Evolutionary conservation across 1,140 invertebrate genomes (phyloP).

Genomic region (Macrobrachium nipponense): DNA sequence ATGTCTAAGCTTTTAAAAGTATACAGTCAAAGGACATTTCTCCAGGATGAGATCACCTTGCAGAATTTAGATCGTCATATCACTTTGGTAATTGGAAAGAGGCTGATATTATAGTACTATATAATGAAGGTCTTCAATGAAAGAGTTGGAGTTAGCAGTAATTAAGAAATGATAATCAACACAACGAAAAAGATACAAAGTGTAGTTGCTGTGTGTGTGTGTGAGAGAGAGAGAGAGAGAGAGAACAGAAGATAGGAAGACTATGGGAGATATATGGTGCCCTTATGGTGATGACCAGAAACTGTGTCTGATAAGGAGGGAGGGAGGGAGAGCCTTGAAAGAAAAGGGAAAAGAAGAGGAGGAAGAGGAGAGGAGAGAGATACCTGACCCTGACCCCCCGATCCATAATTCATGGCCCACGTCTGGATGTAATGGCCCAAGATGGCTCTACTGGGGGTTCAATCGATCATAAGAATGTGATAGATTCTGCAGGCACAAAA

Average conservation of each 20-base stretch:
- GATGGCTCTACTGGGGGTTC: slow-evolving; percentile 49
- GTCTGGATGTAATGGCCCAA: slow-evolving; percentile 56
- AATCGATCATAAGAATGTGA: slow-evolving; percentile 54
- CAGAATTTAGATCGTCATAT: too few relatives aligned
- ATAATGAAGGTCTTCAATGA: too few relatives aligned
- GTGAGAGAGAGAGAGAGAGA: slow-evolving; percentile 3
- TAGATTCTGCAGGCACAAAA: slow-evolving; percentile 56
- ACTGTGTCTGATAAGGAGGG: neutral
- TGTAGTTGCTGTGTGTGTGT: neutral
- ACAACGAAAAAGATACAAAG: neutral
- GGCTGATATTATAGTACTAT: too few relatives aligned
- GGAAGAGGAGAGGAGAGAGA: neutral
- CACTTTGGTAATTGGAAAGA: too few relatives aligned
- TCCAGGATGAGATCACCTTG: too few relatives aligned
- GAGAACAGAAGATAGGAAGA: neutral
- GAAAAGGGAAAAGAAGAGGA: neutral
- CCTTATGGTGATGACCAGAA: too few relatives aligned
- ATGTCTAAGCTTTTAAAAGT: too few relatives aligned
- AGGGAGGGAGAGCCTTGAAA: neutral
- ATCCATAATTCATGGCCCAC: slow-evolving; percentile 58
- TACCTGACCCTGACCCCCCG: slow-evolving; percentile 36
- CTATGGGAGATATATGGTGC: too few relatives aligned
- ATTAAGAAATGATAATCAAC: neutral
- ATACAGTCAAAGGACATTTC: too few relatives aligned
- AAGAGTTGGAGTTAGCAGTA: too few relatives aligned